These are phyloP conservation scores for Stomatorhinus ivindoensis DNA, from an alignment of 2,113 vertebrate species.

Conservation along the genomic window DNA sequence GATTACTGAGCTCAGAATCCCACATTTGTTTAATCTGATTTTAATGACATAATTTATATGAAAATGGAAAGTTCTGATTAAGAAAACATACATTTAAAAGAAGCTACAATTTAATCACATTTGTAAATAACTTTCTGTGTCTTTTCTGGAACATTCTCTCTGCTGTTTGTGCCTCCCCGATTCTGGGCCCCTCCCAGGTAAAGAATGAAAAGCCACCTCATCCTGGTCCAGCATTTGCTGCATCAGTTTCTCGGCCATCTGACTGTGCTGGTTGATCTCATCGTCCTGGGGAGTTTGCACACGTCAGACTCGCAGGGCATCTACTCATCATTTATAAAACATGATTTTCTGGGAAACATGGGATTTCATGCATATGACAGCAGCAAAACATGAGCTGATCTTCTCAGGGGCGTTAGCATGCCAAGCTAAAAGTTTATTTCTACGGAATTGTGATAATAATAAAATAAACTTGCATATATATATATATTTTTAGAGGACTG, in stretches of 20 bases:
- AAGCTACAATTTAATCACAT: neutral
- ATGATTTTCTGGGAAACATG: neutral
- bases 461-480: constrained; percentile 17
- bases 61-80: neutral
- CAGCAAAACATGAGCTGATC: neutral
- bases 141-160: neutral
- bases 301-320: neutral
- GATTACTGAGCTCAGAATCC: neutral
- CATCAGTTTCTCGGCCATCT: constrained; percentile 74
- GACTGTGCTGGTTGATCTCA: constrained; percentile 82
- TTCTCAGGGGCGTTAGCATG: neutral
- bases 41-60: neutral
- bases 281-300: constrained; percentile 62
- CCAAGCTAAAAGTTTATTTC: neutral
- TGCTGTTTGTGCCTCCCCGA: neutral
- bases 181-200: neutral
- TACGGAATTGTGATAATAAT: neutral
- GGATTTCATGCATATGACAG: neutral
- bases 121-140: neutral
- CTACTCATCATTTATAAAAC: neutral
- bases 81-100: neutral
- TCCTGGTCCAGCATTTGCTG: constrained; percentile 82
- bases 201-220: constrained; percentile 57
- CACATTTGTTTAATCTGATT: neutral
- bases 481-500: neutral